Evolutionary conservation across 1,140 invertebrate genomes (phyloP).

Genomic region (Oncopeltus fasciatus): DNA sequence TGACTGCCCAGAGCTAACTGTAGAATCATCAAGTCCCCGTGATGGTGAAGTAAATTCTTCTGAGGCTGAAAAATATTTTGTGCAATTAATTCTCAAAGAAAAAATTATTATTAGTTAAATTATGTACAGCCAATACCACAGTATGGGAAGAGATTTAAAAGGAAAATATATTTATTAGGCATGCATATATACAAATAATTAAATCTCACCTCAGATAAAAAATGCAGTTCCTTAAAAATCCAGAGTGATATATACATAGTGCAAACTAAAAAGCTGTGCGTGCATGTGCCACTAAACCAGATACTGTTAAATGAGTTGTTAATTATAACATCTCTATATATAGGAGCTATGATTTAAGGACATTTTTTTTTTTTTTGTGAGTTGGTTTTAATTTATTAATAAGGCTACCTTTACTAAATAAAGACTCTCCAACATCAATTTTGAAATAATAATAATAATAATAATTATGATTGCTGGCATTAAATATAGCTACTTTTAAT

Average conservation of each 20-base stretch:
- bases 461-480: too few species aligned
- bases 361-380: too few species aligned
- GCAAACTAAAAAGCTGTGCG: constrained; percentile 11
- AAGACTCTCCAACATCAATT: too few species aligned
- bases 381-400: too few species aligned
- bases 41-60: not conserved
- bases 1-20: constrained; percentile 3
- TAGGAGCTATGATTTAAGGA: too few species aligned
- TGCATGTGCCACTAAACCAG: not conserved
- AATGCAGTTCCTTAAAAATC: not conserved
- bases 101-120: not conserved
- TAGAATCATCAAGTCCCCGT: not conserved
- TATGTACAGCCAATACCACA: not conserved
- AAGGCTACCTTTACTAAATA: too few species aligned
- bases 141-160: not conserved
- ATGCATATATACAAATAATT: not conserved
- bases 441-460: too few species aligned
- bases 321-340: too few species aligned
- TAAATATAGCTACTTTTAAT: too few species aligned
- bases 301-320: not conserved
- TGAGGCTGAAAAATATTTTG: not conserved
- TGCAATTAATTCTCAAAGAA: not conserved
- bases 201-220: not conserved
- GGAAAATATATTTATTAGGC: not conserved
- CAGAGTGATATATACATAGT: not conserved